Percentiles rank a stretch among this genome's conserved stretches.
Evolutionary conservation across 1,140 invertebrate species (phyloP).

Genomic region (Theocolax elegans): DNA sequence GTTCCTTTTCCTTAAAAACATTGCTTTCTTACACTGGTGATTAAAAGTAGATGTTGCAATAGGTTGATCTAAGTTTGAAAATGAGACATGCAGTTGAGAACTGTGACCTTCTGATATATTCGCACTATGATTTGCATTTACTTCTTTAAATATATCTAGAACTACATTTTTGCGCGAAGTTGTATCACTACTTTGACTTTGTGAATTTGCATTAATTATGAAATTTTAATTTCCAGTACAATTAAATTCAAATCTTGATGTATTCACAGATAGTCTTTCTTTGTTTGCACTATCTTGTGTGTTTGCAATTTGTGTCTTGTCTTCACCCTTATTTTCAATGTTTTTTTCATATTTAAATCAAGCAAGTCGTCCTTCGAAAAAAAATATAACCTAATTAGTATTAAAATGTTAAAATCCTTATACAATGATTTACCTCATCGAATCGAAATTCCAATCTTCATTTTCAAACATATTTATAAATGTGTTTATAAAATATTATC

Average conservation of each 20-base stretch:
- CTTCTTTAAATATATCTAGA: too few species aligned
- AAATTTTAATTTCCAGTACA: background rate
- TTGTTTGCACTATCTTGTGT: too few species aligned
- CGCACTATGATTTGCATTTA: too few species aligned
- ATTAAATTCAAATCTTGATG: background rate
- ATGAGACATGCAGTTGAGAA: slow-evolving; percentile 30
- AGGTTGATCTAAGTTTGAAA: background rate
- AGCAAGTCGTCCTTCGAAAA: slow-evolving; percentile 49
- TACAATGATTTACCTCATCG: slow-evolving; percentile 47
- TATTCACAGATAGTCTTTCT: too few species aligned
- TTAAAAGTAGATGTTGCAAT: background rate
- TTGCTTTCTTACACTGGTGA: background rate
- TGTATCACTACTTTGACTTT: background rate
- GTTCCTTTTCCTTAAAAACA: slow-evolving; percentile 8
- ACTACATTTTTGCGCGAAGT: slow-evolving; percentile 26
- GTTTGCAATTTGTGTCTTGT: slow-evolving; percentile 1
- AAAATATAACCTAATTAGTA: background rate
- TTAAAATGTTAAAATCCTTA: background rate
- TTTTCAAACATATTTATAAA: slow-evolving; percentile 47
- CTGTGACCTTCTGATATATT: too few species aligned
- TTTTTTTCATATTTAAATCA: slow-evolving; percentile 32
- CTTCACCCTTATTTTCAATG: slow-evolving; percentile 12
- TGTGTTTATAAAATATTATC: too few species aligned
- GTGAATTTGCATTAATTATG: background rate
- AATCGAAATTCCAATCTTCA: slow-evolving; percentile 50